These are phyloP conservation scores for Leguminivora glycinivorella DNA, from an alignment of 1,140 invertebrate species.

Conservation along the genomic window DNA sequence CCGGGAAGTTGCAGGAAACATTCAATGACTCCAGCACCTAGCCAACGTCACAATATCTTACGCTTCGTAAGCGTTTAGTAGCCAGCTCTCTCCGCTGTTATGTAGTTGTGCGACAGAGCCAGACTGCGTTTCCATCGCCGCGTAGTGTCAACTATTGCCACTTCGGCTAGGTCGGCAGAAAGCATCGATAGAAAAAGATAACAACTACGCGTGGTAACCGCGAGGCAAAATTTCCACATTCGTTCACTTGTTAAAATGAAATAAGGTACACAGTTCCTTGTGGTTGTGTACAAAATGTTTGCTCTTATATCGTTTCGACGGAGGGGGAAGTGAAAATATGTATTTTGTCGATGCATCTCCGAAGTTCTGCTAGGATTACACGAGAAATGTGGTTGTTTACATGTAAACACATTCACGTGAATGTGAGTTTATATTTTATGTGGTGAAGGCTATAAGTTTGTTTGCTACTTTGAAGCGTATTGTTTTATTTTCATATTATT, in stretches of 20 bases:
- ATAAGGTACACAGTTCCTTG: background rate
- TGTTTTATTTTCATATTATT: too few relatives aligned
- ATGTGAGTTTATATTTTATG: background rate
- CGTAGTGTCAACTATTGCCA: too few relatives aligned
- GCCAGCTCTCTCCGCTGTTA: too few relatives aligned
- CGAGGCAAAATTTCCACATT: background rate
- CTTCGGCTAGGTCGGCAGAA: too few relatives aligned
- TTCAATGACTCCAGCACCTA: conserved; percentile 52
- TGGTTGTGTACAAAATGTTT: background rate
- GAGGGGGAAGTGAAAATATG: conserved; percentile 33
- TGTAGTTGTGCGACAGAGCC: too few relatives aligned
- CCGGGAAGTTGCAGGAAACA: conserved; percentile 46
- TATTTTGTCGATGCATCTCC: conserved; percentile 40
- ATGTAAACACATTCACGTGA: background rate
- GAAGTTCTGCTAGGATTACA: conserved; percentile 33
- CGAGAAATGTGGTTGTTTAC: conserved; percentile 8
- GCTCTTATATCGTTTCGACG: background rate
- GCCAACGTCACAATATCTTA: too few relatives aligned
- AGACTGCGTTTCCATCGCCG: too few relatives aligned
- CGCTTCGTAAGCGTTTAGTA: too few relatives aligned
- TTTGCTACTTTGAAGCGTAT: background rate
- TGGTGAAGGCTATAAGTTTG: background rate
- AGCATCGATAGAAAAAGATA: background rate
- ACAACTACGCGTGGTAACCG: background rate
- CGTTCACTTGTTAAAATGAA: background rate